Base-by-base conservation (phyloP, 2,888 invertebrate genomes). In the Drosophila quinaria region DNA sequence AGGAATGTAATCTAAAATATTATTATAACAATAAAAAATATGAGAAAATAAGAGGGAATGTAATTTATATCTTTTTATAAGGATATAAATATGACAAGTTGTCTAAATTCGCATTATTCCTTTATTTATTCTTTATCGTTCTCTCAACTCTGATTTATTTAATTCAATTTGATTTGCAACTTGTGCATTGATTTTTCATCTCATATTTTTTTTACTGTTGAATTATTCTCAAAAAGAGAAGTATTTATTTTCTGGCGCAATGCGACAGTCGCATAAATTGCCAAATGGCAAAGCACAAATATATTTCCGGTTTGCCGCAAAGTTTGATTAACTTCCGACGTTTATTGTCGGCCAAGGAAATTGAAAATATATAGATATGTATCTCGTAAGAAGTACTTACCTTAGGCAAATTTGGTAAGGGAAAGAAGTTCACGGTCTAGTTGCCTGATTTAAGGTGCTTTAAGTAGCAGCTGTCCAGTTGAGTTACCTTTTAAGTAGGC, bases 261-360 rank as follows among this genome's bases (percentile, higher is more conserved):
- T 78, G 76, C 61, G 77, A 47, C 77, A 60, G 51, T 70, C 59
- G 35, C 49, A 64, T 54, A 78, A 77, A 78, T 77, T 54, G 69
- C 55, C 58, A 59, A 65, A 61, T 54, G 56, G 6, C 54, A 41
- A 62, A 62, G 58, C 44, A 33, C 54, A 73, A 76, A 70, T 35
- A 41, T 49, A 49, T 74, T 78, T 77, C 56, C 62, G 59, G 31
- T 54, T 66, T 50, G 58, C 39, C 64, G 49, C 64, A 65, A 47
- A 25, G 49, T 65, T 68, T 59, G 58, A 83, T 69, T 68, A 64
- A 79, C 59, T 78, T 70, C 70, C 74, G 74, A 66, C n/a, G 42
- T 41, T 35, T 54, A 25, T 60, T 63, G 51, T 62, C 42, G 50
- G 72, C 44, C 49, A 51, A 74, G 79, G 79, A 76, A 78, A 76